Conservation (phyloP, 2,797 vertebrate species). For the Eleutherodactylus coqui region DNA sequence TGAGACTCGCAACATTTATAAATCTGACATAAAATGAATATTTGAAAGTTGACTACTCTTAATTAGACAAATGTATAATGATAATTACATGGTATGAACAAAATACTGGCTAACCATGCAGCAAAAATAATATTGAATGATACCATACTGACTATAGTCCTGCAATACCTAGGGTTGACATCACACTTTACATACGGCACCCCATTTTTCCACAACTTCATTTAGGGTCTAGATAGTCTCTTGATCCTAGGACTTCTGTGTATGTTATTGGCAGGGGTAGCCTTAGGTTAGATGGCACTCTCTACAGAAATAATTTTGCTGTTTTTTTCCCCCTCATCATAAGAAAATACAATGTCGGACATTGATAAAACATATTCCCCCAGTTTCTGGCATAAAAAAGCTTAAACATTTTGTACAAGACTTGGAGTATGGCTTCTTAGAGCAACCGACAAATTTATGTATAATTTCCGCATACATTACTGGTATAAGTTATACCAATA, state of each 20-base stretch:
- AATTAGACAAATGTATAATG: conserved; percentile 13
- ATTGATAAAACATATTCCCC: no score
- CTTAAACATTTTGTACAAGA: no score
- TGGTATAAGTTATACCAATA: no score
- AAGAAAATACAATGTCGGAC: no score
- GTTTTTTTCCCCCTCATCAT: no score
- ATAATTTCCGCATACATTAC: no score
- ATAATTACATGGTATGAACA: not conserved
- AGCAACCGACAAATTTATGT: no score
- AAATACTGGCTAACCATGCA: not conserved
- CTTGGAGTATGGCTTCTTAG: no score
- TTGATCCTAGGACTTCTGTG: not conserved
- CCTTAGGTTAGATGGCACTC: no score
- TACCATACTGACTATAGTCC: not conserved
- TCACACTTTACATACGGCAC: not conserved
- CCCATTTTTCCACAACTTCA: not conserved
- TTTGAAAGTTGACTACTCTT: not conserved
- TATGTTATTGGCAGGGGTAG: no score
- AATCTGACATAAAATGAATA: conserved; percentile 24
- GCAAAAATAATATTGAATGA: not conserved
- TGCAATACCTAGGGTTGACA: not conserved
- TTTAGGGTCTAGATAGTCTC: not conserved
- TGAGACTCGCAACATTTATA: not conserved
- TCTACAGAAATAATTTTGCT: no score
- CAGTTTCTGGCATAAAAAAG: no score